A percentile compares a stretch with the other conserved stretches of the same genome.
These are phyloP conservation scores for Pipistrellus pipistrellus DNA, from an alignment of 2,797 vertebrate species.

Conservation along the genomic window DNA sequence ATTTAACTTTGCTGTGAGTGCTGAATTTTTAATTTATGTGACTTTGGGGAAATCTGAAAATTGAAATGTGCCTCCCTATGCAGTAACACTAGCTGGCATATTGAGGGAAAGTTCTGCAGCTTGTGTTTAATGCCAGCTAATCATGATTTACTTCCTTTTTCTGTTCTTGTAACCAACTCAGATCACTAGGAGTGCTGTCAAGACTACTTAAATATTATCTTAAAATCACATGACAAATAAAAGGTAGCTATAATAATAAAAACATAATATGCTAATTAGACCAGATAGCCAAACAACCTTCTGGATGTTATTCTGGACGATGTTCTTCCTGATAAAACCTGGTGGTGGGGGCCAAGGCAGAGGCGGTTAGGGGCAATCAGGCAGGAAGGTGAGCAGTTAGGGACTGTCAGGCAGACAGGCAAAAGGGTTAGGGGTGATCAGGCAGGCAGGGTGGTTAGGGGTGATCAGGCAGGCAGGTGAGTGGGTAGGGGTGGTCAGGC, in stretches of 20 bases:
- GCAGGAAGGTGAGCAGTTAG: too few species aligned
- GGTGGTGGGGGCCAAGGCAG: too few species aligned
- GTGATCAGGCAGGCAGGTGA: too few species aligned
- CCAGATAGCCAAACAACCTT: too few species aligned
- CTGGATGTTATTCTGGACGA: too few species aligned
- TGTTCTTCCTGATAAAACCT: too few species aligned
- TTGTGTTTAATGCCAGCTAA: conserved; percentile 57
- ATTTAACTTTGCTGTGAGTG: conserved; percentile 62
- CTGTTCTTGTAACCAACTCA: conserved; percentile 7
- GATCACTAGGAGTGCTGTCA: conserved; percentile 23
- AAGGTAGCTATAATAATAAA: background rate
- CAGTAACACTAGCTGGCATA: background rate
- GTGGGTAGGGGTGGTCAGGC: too few species aligned
- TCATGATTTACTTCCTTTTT: conserved; percentile 20
- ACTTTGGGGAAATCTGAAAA: conserved; percentile 53
- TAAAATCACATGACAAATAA: conserved; percentile 53
- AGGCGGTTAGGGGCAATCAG: too few species aligned
- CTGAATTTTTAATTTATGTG: conserved; percentile 54
- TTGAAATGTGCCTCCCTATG: background rate
- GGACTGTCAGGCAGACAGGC: too few species aligned
- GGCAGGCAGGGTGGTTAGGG: too few species aligned
- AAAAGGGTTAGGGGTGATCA: too few species aligned
- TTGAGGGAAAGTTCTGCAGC: conserved; percentile 13
- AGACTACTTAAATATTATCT: background rate
- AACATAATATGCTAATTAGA: too few species aligned